phyloP scores from a whole-genome alignment of 2,113 vertebrate species.

The Emydura subglobosa region DNA sequence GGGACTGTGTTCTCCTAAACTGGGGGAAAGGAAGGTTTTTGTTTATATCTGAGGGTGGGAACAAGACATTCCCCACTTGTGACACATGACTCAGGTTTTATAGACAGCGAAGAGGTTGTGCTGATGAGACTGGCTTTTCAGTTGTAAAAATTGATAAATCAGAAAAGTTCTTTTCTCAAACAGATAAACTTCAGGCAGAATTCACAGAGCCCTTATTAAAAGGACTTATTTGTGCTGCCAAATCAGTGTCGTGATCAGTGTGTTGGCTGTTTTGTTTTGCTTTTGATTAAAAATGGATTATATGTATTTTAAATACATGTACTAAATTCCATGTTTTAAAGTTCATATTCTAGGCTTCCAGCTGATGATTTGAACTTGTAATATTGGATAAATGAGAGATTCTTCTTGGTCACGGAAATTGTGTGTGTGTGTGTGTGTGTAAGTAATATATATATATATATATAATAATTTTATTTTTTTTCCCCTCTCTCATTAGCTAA shows the following conservation, averaged over 20 bases:
- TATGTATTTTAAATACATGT: background rate
- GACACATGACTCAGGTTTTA: background rate
- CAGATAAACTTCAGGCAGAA: background rate
- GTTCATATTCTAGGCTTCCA: background rate
- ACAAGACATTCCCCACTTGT: background rate
- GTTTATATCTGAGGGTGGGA: background rate
- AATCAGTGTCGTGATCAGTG: background rate
- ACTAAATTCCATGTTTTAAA: background rate
- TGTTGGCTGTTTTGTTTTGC: background rate
- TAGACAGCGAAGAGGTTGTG: background rate
- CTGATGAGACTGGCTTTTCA: background rate
- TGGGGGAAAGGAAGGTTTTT: background rate
- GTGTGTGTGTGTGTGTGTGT: background rate
- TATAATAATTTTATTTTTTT: background rate
- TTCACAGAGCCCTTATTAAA: background rate
- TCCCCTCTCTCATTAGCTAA: slow-evolving; percentile 72
- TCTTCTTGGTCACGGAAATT: background rate
- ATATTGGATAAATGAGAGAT: background rate
- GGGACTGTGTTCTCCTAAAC: no score
- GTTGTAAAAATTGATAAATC: background rate
- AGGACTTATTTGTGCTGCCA: background rate
- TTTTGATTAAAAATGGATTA: background rate
- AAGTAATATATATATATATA: no score
- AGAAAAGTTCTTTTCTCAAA: background rate
- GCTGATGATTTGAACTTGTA: background rate